Base-by-base conservation (phyloP, 2,888 invertebrate species). In the Ochropacha duplaris region DNA sequence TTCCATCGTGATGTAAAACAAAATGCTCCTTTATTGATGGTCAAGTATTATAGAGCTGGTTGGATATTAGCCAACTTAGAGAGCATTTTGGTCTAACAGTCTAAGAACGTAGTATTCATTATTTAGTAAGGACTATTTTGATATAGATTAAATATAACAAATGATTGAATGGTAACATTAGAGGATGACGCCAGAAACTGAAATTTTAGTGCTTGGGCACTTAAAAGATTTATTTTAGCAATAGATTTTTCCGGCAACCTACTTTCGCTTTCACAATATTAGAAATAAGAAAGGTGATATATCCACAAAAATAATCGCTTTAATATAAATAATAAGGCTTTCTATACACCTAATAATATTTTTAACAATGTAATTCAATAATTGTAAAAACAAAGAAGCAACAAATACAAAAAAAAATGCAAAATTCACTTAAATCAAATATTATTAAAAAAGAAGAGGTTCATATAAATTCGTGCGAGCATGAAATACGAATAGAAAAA, bases 11-110 rank as follows among this genome's bases (percentile, higher is more conserved):
- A 44, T 44, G 44, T 16, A 44, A 31, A n/a, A 51, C 51, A 19
- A 19, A 31, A 51, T 44, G 44, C n/a, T 44, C 19, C 9, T 19
- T 19, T 44, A 49, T 44, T 55, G 28, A 54, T 58, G 57, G 57
- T 57, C 54, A 52, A 60, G 49, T 52, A 44, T 44, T n/a, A 44
- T 39, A 19, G 5, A 36, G 36, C 9, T n/a, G 9, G 16, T 19
- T 44, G 44, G 44, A 44, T 19, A 19, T 19, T 19, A 9, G 44
- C 44, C 44, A 44, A 44, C 16, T 9, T 44, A 44, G 9, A 44
- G 44, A 36, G n/a, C 1, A n/a, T 36, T 19, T 9, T 16, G 4
- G 44, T 19, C 19, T 24, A 44, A 5, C 6, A 44, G n/a, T n/a
- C 4, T 39, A 44, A 19, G 44, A n/a, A 44, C 19, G 12, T n/a